Percentiles rank a stretch among this genome's conserved stretches.
Conservation (phyloP, 2,113 vertebrate genomes). For the Pelvicachromis taeniatus region DNA sequence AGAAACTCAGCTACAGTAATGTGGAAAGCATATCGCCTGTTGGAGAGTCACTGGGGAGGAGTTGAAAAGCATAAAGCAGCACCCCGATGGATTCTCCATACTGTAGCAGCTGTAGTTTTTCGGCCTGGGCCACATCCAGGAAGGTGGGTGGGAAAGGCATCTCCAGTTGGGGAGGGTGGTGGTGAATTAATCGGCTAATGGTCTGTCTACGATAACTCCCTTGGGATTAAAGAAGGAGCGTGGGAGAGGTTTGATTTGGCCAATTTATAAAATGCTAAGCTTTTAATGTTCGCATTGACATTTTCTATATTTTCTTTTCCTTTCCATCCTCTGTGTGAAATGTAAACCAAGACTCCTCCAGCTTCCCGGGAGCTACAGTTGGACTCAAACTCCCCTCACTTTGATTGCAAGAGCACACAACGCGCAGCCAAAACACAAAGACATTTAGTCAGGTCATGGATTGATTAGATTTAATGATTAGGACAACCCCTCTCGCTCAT, state of each 20-base stretch:
- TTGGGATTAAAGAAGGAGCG: conserved; percentile 10
- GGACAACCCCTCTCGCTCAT: conserved; percentile 24
- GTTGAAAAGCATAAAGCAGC: conserved; percentile 43
- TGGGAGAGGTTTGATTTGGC: conserved; percentile 37
- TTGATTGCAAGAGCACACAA: background rate
- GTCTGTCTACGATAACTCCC: conserved; percentile 16
- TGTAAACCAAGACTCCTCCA: background rate
- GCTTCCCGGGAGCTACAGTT: background rate
- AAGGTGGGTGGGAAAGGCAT: conserved; percentile 65
- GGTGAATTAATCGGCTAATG: conserved; percentile 34
- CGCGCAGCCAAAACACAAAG: conserved; percentile 41
- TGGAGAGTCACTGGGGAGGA: conserved; percentile 38
- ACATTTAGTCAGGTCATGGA: conserved; percentile 45
- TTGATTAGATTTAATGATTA: conserved; percentile 73
- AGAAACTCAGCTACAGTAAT: conserved; percentile 22
- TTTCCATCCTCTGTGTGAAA: background rate
- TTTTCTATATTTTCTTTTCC: background rate
- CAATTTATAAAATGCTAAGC: background rate
- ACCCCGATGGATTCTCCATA: conserved; percentile 70
- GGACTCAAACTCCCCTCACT: background rate
- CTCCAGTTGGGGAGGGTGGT: conserved; percentile 18
- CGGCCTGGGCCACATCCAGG: conserved; percentile 55
- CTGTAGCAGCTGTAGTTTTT: conserved; percentile 58
- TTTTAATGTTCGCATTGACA: background rate
- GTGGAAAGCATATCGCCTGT: conserved; percentile 20